phyloP scores from a whole-genome alignment of 2,888 invertebrate genomes.

The Leucophenga montana region DNA sequence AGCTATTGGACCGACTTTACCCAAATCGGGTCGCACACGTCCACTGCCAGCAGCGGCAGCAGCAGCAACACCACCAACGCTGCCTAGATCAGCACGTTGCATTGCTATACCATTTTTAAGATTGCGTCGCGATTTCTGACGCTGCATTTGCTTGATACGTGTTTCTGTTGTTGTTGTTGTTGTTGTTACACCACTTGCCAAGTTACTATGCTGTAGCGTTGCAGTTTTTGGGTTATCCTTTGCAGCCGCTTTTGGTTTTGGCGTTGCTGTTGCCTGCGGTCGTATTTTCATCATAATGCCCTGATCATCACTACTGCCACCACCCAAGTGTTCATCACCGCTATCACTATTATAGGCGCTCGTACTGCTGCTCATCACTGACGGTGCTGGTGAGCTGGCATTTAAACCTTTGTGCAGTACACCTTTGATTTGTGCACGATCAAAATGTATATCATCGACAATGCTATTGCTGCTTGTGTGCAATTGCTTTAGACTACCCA shows the following conservation, averaged over 20 bases:
- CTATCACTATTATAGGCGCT: slow-evolving; percentile 57
- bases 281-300: slow-evolving; percentile 53
- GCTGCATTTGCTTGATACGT: slow-evolving; percentile 74
- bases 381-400: slow-evolving; percentile 10
- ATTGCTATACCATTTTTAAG: slow-evolving; percentile 74
- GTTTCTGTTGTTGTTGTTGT: slow-evolving; percentile 62
- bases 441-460: slow-evolving; percentile 72
- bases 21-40: slow-evolving; percentile 66
- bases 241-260: slow-evolving; percentile 31
- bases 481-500: slow-evolving; percentile 78
- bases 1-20: slow-evolving; percentile 52
- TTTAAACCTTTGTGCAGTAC: slow-evolving; percentile 63
- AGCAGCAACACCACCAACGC: slow-evolving; percentile 62
- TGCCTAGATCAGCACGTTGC: slow-evolving; percentile 78
- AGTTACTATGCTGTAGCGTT: slow-evolving; percentile 50
- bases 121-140: slow-evolving; percentile 74
- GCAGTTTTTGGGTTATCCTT: neutral
- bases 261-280: slow-evolving; percentile 35
- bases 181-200: slow-evolving; percentile 68
- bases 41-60: slow-evolving; percentile 69
- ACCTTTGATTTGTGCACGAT: slow-evolving; percentile 73
- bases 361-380: slow-evolving; percentile 44
- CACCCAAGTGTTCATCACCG: slow-evolving; percentile 22
- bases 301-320: slow-evolving; percentile 51
- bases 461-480: slow-evolving; percentile 70